Base-by-base conservation (phyloP, 2,888 invertebrate genomes). In the Drosophila percnosoma region DNA sequence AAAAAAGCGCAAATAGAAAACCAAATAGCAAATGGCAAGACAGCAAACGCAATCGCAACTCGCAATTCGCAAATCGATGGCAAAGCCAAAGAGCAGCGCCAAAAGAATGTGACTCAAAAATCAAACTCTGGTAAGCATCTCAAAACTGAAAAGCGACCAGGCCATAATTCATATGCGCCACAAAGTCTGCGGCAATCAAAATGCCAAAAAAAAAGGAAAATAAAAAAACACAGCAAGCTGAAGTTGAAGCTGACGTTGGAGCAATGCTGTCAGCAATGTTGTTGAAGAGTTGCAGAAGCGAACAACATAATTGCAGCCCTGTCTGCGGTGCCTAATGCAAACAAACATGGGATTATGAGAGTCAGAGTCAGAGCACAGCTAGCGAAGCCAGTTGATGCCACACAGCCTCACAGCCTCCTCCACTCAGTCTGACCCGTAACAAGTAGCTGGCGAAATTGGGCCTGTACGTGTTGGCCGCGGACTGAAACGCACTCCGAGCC, bases 121-220 rank as follows among this genome's bases (percentile, higher is more conserved):
- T 60, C 71, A 66, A 84, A 67, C 59, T 63, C n/a, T 52, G 11
- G 33, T 54, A 65, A 71, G 27, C 24, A 27, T n/a, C 51, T 48
- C 38, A 71, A 73, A 67, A 71, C 70, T 72, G 58, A 45, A 45
- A 45, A 24, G 15, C 45, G 24, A 24, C 45, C 27, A 65, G 57
- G 48, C 78, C 79, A 87, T 92, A 92, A 91, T 91, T 91, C 91
- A 90, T 89, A 90, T 91, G 91, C 91, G 91, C 92, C 92, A 90
- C 82, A 86, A 87, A 90, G 91, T 90, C 90, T 91, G 67, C 70
- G 78, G 78, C 91, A 89, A 90, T 91, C 91, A 90, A 91, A 90
- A 81, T 76, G 80, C 80, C 80, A 78, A 38, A 54, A 54, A 27
- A 21, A 24, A 24, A 3, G 18, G 2, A 1, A 36, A 38, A 38